These are phyloP conservation scores for Phlogophora meticulosa DNA, from an alignment of 2,888 invertebrate species.

Conservation along the genomic window DNA sequence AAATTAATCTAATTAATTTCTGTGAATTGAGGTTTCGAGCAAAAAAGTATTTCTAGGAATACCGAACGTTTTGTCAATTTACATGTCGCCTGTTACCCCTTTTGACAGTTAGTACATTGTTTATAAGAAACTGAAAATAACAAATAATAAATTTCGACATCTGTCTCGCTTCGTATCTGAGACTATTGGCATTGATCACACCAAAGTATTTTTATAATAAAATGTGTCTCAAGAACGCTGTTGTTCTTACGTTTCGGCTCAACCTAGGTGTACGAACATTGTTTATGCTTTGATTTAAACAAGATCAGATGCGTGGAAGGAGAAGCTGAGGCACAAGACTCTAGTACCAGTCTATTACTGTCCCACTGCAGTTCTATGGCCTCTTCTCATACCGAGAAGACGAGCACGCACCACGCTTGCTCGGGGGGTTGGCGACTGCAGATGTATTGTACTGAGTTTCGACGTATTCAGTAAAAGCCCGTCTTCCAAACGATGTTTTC, in stretches of 20 bases:
- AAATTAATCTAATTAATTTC: slow-evolving; percentile 52
- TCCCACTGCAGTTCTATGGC: too few species aligned
- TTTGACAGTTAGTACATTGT: neutral
- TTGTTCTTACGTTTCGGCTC: neutral
- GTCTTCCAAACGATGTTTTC: too few species aligned
- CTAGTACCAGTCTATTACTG: too few species aligned
- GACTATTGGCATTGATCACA: neutral
- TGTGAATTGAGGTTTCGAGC: slow-evolving; percentile 23
- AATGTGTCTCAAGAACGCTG: neutral
- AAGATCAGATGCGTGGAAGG: neutral
- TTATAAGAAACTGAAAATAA: neutral
- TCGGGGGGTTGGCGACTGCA: too few species aligned
- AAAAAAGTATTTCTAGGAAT: slow-evolving; percentile 23
- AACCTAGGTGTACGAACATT: neutral
- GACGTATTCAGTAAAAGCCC: too few species aligned
- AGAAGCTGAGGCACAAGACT: neutral
- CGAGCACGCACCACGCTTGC: too few species aligned
- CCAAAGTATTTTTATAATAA: neutral
- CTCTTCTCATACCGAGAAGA: too few species aligned
- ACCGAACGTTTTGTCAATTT: slow-evolving; percentile 14
- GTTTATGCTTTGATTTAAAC: neutral
- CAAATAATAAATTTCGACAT: neutral
- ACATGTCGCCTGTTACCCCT: neutral
- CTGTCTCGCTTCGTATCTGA: neutral
- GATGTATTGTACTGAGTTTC: too few species aligned